Percentiles rank a stretch among this genome's conserved stretches.
phyloP scores from a whole-genome alignment of 1,140 invertebrate genomes.

The Heliothis subflexa region DNA sequence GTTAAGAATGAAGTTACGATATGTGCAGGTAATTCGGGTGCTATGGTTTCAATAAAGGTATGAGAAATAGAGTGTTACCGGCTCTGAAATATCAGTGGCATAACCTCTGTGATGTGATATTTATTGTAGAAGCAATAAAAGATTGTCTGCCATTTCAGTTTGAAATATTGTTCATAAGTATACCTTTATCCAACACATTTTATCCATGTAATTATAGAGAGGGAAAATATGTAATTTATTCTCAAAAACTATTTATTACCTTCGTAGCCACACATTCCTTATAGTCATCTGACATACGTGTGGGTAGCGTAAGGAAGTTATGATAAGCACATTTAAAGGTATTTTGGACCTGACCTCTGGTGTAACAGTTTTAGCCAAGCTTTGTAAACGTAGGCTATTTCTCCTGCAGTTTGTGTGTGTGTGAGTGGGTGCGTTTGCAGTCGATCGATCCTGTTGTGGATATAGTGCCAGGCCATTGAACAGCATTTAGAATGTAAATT shows the following conservation, averaged over 20 bases:
- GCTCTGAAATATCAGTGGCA: background rate
- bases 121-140: no score
- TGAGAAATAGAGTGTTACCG: background rate
- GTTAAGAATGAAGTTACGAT: background rate
- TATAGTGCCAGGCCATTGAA: no score
- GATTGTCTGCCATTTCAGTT: no score
- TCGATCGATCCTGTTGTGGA: background rate
- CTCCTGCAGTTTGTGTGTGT: background rate
- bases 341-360: conserved; percentile 11
- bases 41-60: conserved; percentile 3
- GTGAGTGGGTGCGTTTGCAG: background rate
- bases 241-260: no score
- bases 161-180: no score
- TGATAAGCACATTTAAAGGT: background rate
- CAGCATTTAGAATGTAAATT: background rate
- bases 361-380: background rate
- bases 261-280: no score
- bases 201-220: no score
- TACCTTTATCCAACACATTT: background rate
- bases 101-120: no score
- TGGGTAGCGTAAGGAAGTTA: background rate
- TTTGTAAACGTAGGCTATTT: background rate
- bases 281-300: background rate
- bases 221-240: no score
- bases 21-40: background rate